Percentiles rank a stretch among this genome's conserved stretches.
phyloP scores from a whole-genome alignment of 2,888 invertebrate genomes.

The Heliconius sara region DNA sequence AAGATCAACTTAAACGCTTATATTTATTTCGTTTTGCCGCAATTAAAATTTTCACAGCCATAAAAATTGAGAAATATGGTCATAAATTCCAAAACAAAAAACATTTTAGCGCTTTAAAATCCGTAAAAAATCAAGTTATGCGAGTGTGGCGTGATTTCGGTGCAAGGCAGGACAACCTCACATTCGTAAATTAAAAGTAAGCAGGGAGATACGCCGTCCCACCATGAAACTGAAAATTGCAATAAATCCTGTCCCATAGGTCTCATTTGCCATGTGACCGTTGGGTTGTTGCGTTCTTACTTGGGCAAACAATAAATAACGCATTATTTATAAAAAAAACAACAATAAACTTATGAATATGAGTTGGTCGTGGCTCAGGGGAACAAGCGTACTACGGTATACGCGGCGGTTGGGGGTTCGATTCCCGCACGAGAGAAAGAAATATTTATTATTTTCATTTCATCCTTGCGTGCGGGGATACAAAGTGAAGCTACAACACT shows the following conservation, averaged over 20 bases:
- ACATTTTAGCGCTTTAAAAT: slow-evolving; percentile 46
- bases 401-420: too few relatives aligned
- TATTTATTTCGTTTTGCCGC: slow-evolving; percentile 37
- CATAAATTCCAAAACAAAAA: slow-evolving; percentile 44
- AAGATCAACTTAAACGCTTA: slow-evolving; percentile 20
- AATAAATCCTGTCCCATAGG: slow-evolving; percentile 58
- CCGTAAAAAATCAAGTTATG: slow-evolving; percentile 44
- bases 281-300: background rate
- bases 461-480: too few relatives aligned
- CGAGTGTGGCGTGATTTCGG: slow-evolving; percentile 45
- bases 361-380: too few relatives aligned
- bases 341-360: background rate
- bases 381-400: too few relatives aligned
- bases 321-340: slow-evolving; percentile 33
- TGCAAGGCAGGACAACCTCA: slow-evolving; percentile 56
- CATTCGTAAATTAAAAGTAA: slow-evolving; percentile 73
- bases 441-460: too few relatives aligned
- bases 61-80: slow-evolving; percentile 43
- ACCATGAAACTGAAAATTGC: slow-evolving; percentile 56
- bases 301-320: background rate
- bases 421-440: too few relatives aligned
- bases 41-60: slow-evolving; percentile 39
- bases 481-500: too few relatives aligned
- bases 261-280: slow-evolving; percentile 47
- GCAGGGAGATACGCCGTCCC: slow-evolving; percentile 56